These are phyloP conservation scores for Chitala chitala DNA, from an alignment of 2,113 vertebrate genomes.

Conservation along the genomic window DNA sequence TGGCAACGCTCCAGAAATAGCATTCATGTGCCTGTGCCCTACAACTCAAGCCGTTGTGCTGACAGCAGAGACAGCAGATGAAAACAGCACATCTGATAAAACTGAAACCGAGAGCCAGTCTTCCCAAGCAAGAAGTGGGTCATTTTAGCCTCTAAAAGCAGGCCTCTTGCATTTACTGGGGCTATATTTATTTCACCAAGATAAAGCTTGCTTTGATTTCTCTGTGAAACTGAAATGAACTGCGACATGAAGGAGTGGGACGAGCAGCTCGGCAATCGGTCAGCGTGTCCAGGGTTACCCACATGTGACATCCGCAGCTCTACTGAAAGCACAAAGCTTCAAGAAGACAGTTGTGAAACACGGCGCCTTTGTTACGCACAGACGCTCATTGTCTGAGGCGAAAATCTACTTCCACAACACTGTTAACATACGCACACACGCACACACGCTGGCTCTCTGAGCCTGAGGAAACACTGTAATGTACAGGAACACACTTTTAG, in stretches of 20 bases:
- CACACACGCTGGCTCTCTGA: constrained; percentile 5
- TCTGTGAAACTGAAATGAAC: not conserved
- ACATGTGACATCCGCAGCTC: not conserved
- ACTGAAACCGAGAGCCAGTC: too few species aligned
- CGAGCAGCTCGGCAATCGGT: not conserved
- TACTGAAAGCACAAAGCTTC: not conserved
- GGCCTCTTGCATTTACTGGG: not conserved
- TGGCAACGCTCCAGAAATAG: not conserved
- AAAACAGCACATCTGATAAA: not conserved
- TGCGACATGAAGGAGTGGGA: not conserved
- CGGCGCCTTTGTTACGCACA: not conserved
- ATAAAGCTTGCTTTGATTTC: not conserved
- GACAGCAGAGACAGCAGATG: not conserved
- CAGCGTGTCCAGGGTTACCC: not conserved
- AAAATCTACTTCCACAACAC: not conserved
- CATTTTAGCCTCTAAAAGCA: not conserved
- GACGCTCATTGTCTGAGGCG: not conserved
- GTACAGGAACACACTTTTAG: constrained; percentile 1
- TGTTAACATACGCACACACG: constrained; percentile 7
- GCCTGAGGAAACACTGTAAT: too few species aligned
- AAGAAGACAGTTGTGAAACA: not conserved
- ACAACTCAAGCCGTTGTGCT: not conserved
- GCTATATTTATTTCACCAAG: too few species aligned
- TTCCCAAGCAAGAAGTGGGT: not conserved
- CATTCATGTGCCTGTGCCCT: not conserved